A percentile compares a stretch with the other conserved stretches of the same genome.
Conservation (phyloP, 2,888 invertebrate genomes). For the Stenolophus ochropezus region DNA sequence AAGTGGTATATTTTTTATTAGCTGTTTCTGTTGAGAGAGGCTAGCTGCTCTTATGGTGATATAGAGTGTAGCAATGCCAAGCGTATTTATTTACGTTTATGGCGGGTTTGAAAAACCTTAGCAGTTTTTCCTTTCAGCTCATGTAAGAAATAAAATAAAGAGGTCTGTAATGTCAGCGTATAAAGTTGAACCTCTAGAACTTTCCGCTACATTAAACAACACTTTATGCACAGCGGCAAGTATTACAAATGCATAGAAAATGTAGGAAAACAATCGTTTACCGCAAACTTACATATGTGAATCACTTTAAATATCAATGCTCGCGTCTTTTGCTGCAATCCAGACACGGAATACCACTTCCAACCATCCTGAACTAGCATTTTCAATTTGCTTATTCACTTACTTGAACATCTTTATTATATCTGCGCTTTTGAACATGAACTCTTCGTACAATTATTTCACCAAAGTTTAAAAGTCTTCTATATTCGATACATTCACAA, state of each 20-base stretch:
- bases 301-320: conserved; percentile 4
- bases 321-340: neutral
- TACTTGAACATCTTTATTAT: neutral
- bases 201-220: conserved; percentile 53
- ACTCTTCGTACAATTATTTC: no score
- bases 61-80: conserved; percentile 16
- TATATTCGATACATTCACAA: no score
- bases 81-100: conserved; percentile 33
- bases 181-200: conserved; percentile 47
- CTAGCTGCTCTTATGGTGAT: conserved; percentile 9
- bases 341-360: neutral
- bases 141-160: conserved; percentile 40
- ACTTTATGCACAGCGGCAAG: conserved; percentile 26
- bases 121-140: conserved; percentile 32
- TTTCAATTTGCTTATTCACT: neutral
- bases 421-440: no score
- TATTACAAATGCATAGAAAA: conserved; percentile 50
- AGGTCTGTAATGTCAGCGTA: conserved; percentile 47
- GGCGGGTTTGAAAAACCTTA: conserved; percentile 26
- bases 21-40: conserved; percentile 12
- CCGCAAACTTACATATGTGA: conserved; percentile 34
- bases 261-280: conserved; percentile 47
- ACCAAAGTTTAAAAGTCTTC: no score
- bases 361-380: neutral
- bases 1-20: conserved; percentile 33